Base-by-base conservation (phyloP, 30 jellyfish, hydroid and myxozoan species). In the Aurelia aurita region DNA sequence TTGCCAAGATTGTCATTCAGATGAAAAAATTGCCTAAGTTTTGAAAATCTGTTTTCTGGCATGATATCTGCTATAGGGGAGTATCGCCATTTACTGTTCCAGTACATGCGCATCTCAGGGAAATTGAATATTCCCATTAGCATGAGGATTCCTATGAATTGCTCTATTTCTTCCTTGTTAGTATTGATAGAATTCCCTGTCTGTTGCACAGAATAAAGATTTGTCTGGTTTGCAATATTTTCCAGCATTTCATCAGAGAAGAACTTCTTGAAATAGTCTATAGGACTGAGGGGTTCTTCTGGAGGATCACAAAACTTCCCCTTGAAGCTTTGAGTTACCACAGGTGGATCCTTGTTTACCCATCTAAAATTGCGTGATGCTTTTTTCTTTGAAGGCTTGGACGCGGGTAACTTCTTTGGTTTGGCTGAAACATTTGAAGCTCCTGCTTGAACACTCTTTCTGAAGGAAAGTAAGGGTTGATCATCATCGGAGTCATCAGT, bases 101-200 rank as follows among this genome's bases (percentile, higher is more conserved):
- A 47, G 59, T 47, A 47, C 59, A 47, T 47, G 16, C 59, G 59
- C 59, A 47, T 47, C 59, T 47, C 59, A 47, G 59, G 59, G 16
- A 47, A 47, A 47, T 16, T 47, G 59, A 47, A 47, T 47, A 87
- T 77, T 20, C 96, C 96, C 93, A 87, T 87, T 74, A 34, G 32
- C 46, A 87, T 76, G 79, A 73, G 92, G 69, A 87, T 87, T 16
- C 96, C 96, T 22, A 77, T 76, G 58, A 44, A 77, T 28, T 47
- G 57, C 76, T 62, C 60, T 26, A 87, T 77, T 66, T 87, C 96
- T 19, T 51, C 87, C 15, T 47, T 39, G n/a, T 55, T 85, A 32
- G 72, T 57, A n/a, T 70, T 31, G 1, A 62, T 44, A 58, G 74
- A 18, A 16, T 39, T 31, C 58, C 96, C 93, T 1, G 87, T 26